Base-by-base conservation (phyloP, 2,888 invertebrate genomes). In the Cataglyphis livida region DNA sequence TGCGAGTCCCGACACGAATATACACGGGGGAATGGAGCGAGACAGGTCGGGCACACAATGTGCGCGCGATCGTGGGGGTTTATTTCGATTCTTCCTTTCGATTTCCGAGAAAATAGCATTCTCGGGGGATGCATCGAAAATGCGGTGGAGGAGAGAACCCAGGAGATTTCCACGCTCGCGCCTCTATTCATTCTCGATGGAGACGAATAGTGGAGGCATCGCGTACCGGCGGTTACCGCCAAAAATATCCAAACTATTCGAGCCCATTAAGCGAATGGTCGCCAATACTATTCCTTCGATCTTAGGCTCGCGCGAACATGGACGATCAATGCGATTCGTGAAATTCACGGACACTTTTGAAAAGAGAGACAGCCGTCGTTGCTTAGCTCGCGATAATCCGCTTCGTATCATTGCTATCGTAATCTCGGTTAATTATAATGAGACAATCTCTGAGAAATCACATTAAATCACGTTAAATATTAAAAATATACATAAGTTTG, bases 181-280 rank as follows among this genome's bases (percentile, higher is more conserved):
- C 64, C 84, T 70, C 78, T 85, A 88, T 88, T 86, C 82, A 82
- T 51, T 70, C 35, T 64, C 71, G 70, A 64, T 15, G 66, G 59
- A 68, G 35, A 51, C 54, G 61, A 25, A 54, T 35, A 51, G 51
- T n/a, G 28, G 18, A 32, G 48, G 66, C 84, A 85, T 83, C 84
- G 83, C 25, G 54, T 54, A 75, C 83, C 66, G 86, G 82, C 83
- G 79, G 81, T 86, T 85, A 75, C 87, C 81, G 85, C 89, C 90
- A 91, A 91, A 93, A 93, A 93, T 93, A 93, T 93, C 88, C 85
- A 89, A 92, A 92, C 92, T 92, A 93, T 93, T 93, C 85, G 83
- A 82, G 82, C 76, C 91, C 88, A 92, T 93, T 91, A 92, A 21
- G 87, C 81, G 86, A 82, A 51, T 57, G 81, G 66, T 18, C 54